Base-by-base conservation (phyloP, 1,140 invertebrate genomes). In the Sinonovacula constricta region DNA sequence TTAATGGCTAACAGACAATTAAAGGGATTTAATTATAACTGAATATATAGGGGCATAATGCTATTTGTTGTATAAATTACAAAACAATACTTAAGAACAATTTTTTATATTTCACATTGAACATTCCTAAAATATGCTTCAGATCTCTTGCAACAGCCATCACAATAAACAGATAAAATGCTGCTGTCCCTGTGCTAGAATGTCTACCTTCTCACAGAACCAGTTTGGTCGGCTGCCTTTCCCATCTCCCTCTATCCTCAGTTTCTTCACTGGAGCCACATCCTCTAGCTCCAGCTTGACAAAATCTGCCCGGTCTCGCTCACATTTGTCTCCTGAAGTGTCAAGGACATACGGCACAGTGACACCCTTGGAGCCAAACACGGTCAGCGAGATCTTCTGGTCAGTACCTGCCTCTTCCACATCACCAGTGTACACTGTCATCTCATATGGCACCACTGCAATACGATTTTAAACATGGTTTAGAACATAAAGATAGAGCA, bases 351-450 rank as follows among this genome's bases (percentile, higher is more conserved):
- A 70, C 2, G 86, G 85, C 12, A 80, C 69, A 15, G 87, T 81
- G n/a, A 85, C 71, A 2, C 90, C 91, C 51, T 85, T 88, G 7
- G 77, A 77, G 51, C 91, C 91, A 81, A 90, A 91, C 30, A 88
- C 85, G 4, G 88, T 90, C 45, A 91, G 75, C 36, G 85, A 84
- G 62, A 92, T 90, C 78, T 91, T 88, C 24, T 88, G 86, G 81
- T 92, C 91, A 1, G 92, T 92, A 3, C 91, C 92, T 2, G 91
- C 91, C 12, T 87, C 87, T 45, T 88, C 71, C 15, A 89, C 86
- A 80, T 92, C 92, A 1, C 91, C 91, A 18, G 92, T 92, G 57
- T 85, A 85, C 10, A 92, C 87, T 26, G 89, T 90, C 54, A 92
- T 86, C 83, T 91, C 91, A 83, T 92, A 92, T 0, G 88, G 79